These are phyloP conservation scores for Drosophila cardini DNA, from an alignment of 1,140 invertebrate species.

Conservation along the genomic window DNA sequence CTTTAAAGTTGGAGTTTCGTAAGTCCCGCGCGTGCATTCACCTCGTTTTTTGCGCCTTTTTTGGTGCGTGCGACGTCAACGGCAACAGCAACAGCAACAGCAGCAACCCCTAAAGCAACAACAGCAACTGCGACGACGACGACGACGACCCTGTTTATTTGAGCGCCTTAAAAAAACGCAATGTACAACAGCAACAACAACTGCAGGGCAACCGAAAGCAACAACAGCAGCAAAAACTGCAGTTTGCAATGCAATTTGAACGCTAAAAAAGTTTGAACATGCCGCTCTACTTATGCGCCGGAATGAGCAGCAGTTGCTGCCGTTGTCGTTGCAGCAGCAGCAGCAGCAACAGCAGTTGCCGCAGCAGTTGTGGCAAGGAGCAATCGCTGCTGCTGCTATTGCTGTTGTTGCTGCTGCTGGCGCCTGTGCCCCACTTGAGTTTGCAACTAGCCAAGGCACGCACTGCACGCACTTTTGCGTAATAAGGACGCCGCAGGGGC, in stretches of 20 bases:
- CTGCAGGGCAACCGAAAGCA: slow-evolving; percentile 41
- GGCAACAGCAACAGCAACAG: slow-evolving; percentile 22
- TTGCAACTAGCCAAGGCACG: slow-evolving; percentile 52
- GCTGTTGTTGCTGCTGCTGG: slow-evolving; percentile 17
- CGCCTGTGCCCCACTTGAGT: slow-evolving; percentile 48
- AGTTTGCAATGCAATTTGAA: slow-evolving; percentile 75
- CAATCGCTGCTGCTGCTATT: slow-evolving; percentile 5
- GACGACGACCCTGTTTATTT: slow-evolving; percentile 75
- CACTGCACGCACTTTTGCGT: slow-evolving; percentile 78
- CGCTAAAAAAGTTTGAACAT: slow-evolving; percentile 79
- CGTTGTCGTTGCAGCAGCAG: slow-evolving; percentile 20
- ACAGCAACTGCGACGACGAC: slow-evolving; percentile 28
- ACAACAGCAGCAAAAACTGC: slow-evolving; percentile 39
- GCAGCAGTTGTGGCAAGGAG: slow-evolving; percentile 34
- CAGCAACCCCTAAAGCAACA: slow-evolving; percentile 66
- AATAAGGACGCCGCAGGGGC: slow-evolving; percentile 55
- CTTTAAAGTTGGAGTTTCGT: slow-evolving; percentile 82
- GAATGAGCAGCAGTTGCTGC: slow-evolving; percentile 60
- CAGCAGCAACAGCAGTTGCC: slow-evolving; percentile 39
- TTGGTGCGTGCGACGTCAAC: slow-evolving; percentile 70
- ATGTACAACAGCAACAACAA: slow-evolving; percentile 46
- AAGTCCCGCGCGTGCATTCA: slow-evolving; percentile 79
- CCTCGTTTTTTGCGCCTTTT: slow-evolving; percentile 75
- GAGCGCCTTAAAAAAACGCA: slow-evolving; percentile 69
- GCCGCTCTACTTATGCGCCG: slow-evolving; percentile 74